These are phyloP conservation scores for Pteruthius melanotis DNA, from an alignment of 2,113 vertebrate genomes.

Conservation along the genomic window DNA sequence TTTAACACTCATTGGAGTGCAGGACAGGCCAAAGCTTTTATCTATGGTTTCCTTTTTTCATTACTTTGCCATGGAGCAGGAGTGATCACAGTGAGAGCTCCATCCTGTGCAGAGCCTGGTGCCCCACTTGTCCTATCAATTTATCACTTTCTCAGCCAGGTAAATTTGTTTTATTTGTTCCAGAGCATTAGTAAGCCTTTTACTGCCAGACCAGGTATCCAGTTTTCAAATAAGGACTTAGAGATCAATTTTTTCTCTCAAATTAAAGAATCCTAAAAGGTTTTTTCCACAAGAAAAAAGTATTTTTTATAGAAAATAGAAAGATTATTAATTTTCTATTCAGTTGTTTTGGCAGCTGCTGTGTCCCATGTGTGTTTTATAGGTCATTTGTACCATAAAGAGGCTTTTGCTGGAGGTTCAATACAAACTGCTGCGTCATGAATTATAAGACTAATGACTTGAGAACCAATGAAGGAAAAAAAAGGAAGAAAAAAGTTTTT, in stretches of 20 bases:
- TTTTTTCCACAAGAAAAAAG: background rate
- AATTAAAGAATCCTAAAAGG: background rate
- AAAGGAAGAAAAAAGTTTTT: background rate
- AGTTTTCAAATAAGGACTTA: background rate
- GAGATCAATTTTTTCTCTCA: background rate
- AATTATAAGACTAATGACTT: background rate
- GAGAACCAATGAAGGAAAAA: background rate
- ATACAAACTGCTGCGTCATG: background rate
- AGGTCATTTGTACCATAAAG: background rate
- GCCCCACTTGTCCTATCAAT: background rate
- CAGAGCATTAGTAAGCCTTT: background rate
- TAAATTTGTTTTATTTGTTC: background rate
- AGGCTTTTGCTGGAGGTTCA: background rate
- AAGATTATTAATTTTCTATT: too few relatives aligned
- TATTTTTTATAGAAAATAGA: too few relatives aligned
- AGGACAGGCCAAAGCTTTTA: background rate
- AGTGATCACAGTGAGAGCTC: background rate
- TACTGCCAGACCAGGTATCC: background rate
- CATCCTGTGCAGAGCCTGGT: background rate
- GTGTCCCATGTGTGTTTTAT: background rate
- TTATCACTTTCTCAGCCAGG: background rate
- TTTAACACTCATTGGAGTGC: background rate
- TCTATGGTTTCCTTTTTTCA: background rate
- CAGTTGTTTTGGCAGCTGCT: background rate
- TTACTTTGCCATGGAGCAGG: background rate